A percentile compares a stretch with the other conserved stretches of the same genome.
phyloP scores from a whole-genome alignment of 2,888 invertebrate genomes.

The Hyalella azteca region DNA sequence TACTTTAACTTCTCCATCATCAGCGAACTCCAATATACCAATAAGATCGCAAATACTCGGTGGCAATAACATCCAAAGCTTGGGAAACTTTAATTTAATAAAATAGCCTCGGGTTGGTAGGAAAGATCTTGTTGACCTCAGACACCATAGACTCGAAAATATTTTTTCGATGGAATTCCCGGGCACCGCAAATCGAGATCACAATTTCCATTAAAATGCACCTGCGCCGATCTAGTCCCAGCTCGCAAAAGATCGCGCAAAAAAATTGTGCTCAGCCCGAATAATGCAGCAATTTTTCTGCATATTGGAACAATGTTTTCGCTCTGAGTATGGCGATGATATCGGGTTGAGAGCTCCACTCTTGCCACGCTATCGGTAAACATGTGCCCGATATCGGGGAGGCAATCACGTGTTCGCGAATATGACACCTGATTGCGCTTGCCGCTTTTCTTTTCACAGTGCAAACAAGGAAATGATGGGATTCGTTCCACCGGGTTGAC shows the following conservation, averaged over 20 bases:
- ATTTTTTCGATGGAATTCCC: not conserved
- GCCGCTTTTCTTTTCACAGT: not conserved
- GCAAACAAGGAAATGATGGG: constrained; percentile 10
- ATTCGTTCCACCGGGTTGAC: not conserved
- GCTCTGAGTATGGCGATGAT: not conserved
- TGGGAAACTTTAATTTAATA: too few relatives aligned
- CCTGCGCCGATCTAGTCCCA: not conserved
- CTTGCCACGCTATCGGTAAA: not conserved
- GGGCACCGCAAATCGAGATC: not conserved
- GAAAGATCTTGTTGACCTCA: too few relatives aligned
- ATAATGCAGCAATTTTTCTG: not conserved
- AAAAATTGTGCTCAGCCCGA: not conserved
- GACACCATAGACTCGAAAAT: not conserved
- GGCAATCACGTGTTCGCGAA: constrained; percentile 14
- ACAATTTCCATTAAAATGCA: not conserved
- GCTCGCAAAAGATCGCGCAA: not conserved
- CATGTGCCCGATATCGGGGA: constrained; percentile 6
- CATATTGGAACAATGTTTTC: not conserved
- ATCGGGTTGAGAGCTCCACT: not conserved
- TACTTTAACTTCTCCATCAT: too few relatives aligned
- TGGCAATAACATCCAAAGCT: too few relatives aligned
- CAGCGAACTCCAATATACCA: too few relatives aligned
- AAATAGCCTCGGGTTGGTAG: too few relatives aligned
- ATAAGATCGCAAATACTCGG: too few relatives aligned
- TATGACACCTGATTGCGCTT: constrained; percentile 17